Percentiles rank a stretch among this genome's conserved stretches.
Evolutionary conservation across 2,888 invertebrate genomes (phyloP).

Genomic region (Brenthis hecate): DNA sequence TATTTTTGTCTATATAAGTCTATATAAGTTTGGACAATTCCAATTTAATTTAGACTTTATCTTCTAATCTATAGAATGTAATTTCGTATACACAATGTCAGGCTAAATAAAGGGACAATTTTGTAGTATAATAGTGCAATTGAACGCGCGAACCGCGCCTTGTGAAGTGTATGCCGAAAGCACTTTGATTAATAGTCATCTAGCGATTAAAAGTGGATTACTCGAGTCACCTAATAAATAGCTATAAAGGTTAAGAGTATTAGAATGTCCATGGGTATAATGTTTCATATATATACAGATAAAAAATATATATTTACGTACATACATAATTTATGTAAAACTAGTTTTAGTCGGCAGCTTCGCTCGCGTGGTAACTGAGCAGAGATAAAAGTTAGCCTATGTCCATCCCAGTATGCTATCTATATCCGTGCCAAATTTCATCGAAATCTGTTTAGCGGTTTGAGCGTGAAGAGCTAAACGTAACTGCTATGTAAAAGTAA

Average conservation of each 20-base stretch:
- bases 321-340: not conserved
- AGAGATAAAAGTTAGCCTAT: too few species aligned
- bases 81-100: constrained; percentile 8
- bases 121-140: constrained; percentile 47
- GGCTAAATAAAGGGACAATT: constrained; percentile 43
- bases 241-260: constrained; percentile 17
- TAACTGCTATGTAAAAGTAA: too few species aligned
- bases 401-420: too few species aligned
- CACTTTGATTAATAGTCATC: constrained; percentile 48
- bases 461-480: too few species aligned
- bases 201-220: constrained; percentile 41
- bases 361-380: too few species aligned
- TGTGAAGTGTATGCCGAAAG: constrained; percentile 45
- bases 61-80: not conserved
- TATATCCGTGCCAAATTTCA: too few species aligned
- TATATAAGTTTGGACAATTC: not conserved
- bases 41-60: constrained; percentile 13
- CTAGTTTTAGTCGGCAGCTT: not conserved
- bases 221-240: constrained; percentile 15
- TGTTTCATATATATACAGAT: too few species aligned
- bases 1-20: not conserved
- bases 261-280: constrained; percentile 14
- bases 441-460: too few species aligned
- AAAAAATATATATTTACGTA: too few species aligned
- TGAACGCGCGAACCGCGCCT: constrained; percentile 45